Base-by-base conservation (phyloP, 2,113 vertebrate species). In the Sapajus apella region DNA sequence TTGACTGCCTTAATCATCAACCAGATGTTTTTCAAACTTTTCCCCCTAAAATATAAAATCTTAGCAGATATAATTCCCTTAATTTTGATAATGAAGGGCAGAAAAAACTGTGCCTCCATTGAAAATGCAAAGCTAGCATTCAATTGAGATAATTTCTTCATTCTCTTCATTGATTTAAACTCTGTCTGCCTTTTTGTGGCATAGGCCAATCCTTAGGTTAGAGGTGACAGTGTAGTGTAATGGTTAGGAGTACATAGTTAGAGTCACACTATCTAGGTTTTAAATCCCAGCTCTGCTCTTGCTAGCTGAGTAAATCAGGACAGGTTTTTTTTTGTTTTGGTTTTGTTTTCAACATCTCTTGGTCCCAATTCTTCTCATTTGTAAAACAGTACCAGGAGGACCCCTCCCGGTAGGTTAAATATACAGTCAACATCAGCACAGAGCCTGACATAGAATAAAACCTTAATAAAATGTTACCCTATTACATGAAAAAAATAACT, bases 41-140 rank as follows among this genome's bases (percentile, higher is more conserved):
- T 37, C 21, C 23, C 68, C 1, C 11, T 27, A 90, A 70, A 94
- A 56, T 66, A 45, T 55, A 91, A 84, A 93, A 56, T 47, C 32
- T 82, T 55, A 75, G 61, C 10, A 89, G 56, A 64, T 68, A 32
- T 32, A 85, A 89, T 92, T 94, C 56, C 27, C n/a, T 90, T 92
- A 50, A 87, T 95, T 97, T 95, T 97, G 40, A 80, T 91, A 80
- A 87, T 70, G 1, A 32, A 91, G 55, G 32, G 18, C 20, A 91
- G 35, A 52, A 30, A 76, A 91, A 68, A 55, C 61, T 79, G 21
- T 37, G 1, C 8, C 40, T 95, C 52, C 52, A n/a, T 37, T 97
- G 76, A 90, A 93, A 80, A 96, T 90, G 52, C 68, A 73, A 86
- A 95, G 23, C 30, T 75, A 13, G 17, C 50, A 50, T 89, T 88